Conservation (phyloP, 2,113 vertebrate genomes). For the Toxotes chatareus region DNA sequence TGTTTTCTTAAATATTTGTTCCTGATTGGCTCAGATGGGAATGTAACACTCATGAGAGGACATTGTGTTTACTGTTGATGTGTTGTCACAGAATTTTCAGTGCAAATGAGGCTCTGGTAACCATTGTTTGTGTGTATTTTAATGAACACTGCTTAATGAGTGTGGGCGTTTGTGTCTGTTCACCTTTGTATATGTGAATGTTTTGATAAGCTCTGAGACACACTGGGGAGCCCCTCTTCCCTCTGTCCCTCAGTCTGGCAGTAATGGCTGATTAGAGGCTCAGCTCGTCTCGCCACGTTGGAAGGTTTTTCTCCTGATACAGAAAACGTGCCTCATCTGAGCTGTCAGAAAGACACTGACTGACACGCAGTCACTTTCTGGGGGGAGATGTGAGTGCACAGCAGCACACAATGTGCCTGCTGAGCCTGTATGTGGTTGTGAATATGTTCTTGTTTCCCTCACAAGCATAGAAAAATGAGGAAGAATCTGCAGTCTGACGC, state of each 20-base stretch:
- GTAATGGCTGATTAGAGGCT: slow-evolving; percentile 60
- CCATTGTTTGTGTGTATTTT: not conserved
- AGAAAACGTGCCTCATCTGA: slow-evolving; percentile 40
- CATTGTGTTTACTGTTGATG: not conserved
- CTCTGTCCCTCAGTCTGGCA: slow-evolving; percentile 27
- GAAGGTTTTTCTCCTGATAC: slow-evolving; percentile 28
- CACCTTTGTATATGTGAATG: slow-evolving; percentile 10
- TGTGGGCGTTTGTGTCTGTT: slow-evolving; percentile 1
- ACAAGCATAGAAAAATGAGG: not conserved
- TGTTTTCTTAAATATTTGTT: too few relatives aligned
- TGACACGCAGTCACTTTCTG: slow-evolving; percentile 17
- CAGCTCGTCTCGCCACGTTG: not conserved
- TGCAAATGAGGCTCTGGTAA: not conserved
- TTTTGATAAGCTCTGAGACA: slow-evolving; percentile 43
- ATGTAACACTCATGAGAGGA: not conserved
- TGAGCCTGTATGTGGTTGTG: slow-evolving; percentile 12
- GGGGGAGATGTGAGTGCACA: not conserved
- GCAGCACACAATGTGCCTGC: slow-evolving; percentile 7
- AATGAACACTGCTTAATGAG: not conserved
- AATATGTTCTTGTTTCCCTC: slow-evolving; percentile 34
- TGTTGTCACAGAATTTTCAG: not conserved
- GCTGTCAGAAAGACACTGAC: slow-evolving; percentile 36
- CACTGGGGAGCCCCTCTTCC: slow-evolving; percentile 11
- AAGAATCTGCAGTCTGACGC: not conserved
- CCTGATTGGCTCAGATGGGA: not conserved